Base-by-base conservation (phyloP, 92 coral and sea anemone genomes). In the Umimayanthus chanpuru region DNA sequence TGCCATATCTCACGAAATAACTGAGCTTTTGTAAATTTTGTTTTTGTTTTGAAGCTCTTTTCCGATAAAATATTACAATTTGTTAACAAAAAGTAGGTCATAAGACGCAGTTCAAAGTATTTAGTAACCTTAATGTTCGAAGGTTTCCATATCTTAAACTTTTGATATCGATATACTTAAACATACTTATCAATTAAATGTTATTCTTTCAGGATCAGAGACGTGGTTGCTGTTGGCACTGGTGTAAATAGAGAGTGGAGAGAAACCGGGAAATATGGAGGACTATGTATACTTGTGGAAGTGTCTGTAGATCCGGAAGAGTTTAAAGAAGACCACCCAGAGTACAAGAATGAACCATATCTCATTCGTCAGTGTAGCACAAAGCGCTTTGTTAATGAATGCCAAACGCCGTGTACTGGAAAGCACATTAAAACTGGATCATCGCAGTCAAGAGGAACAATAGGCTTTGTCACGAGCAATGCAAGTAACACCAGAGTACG, bases 191-290 rank as follows among this genome's bases (percentile, higher is more conserved):
- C 36, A 32, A 32, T 32, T 32, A 32, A 32, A 2, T 32, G 2
- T 32, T 32, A 32, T 32, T 32, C 10, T n/a, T 77, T 43, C 55
- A 77, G 84, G 70, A 53, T 79, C 7, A 55, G 47, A 20, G 84
- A 79, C 21, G 84, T 79, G 14, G 84, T 79, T 20, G 26, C 70
- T 16, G 67, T 79, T 79, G 84, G 84, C 11, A 55, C 43, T 21
- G 84, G 84, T 0, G 84, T 58, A 28, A 79, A 79, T 38, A 30
- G 6, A 29, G 44, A 79, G 41, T 79, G 84, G 84, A 79, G 84
- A 55, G 84, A 79, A 55, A 79, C 84, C 15, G 84, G 84, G 5
- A 55, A 79, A 26, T 79, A 55, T 79, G 84, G 84, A 18, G 84
- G 84, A 9, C 64, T 79, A 26, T 79, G 84, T 79, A 29, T 79